Base-by-base conservation (phyloP, 2,113 vertebrate genomes). In the Felis chaus region DNA sequence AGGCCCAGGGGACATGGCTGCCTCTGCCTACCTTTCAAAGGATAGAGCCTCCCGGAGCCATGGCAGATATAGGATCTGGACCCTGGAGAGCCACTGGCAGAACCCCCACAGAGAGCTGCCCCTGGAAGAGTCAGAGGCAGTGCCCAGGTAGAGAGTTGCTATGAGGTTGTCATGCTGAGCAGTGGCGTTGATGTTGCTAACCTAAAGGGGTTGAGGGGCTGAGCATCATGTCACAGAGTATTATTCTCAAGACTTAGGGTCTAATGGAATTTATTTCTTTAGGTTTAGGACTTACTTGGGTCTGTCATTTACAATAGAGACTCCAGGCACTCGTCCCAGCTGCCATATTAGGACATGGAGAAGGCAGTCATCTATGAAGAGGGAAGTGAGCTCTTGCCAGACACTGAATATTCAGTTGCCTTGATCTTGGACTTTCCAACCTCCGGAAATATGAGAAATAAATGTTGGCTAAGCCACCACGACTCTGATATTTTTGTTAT, bases 131-230 rank as follows among this genome's bases (percentile, higher is more conserved):
- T 23, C 57, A 61, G 57, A 25, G 66, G n/a, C 5, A 4, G 15
- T 5, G 9, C 7, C 41, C 57, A 23, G 5, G 39, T 23, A 31
- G 80, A 71, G 21, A 10, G 33, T 15, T 27, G 16, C 11, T 10
- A 18, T 61, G 66, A 33, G 39, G 10, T 21, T 1, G 12, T 36
- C 33, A 11, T 92, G 68, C 31, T 83, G 81, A 76, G 41, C 16
- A 27, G 16, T 15, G 4, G 21, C 11, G 3, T 7, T 15, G n/a
- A 14, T 11, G 2, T 16, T n/a, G 13, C 1, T 23, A 27, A 31
- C 23, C 31, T 45, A 25, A 4, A 61, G 57, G 8, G 21, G 57
- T 3, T 23, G 21, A 61, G 8, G 57, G 8, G 57, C 19, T 23
- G 57, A 61, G 57, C 57, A 61, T 61, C 21, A 21, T 23, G 21